These are phyloP conservation scores for Stegodyphus dumicola DNA, from an alignment of 1,140 invertebrate species.

Conservation along the genomic window DNA sequence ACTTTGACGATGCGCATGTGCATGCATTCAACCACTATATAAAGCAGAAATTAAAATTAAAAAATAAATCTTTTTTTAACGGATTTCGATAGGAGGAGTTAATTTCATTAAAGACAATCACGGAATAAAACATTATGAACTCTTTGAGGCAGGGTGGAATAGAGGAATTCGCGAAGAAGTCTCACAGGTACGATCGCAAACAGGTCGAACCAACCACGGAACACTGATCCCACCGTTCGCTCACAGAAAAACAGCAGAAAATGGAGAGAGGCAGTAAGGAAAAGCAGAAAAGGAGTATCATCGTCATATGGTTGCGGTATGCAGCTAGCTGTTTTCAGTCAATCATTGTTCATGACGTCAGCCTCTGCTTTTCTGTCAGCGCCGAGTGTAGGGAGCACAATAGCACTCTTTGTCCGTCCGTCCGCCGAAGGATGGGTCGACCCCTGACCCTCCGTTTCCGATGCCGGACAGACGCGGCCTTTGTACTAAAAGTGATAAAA, in stretches of 20 bases:
- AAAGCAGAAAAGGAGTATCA: not conserved
- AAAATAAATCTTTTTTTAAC: too few species aligned
- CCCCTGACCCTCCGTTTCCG: conserved; percentile 44
- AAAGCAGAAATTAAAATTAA: too few species aligned
- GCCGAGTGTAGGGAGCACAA: conserved; percentile 7
- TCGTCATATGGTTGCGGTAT: conserved; percentile 48
- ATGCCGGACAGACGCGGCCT: conserved; percentile 50
- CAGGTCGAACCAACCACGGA: not conserved
- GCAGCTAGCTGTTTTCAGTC: conserved; percentile 51
- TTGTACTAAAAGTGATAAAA: conserved; percentile 26
- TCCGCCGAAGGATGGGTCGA: conserved; percentile 46
- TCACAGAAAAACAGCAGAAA: not conserved
- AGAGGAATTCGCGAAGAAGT: not conserved
- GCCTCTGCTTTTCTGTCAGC: conserved; percentile 43
- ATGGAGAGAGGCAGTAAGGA: too few species aligned
- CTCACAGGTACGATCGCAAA: not conserved
- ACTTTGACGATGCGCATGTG: too few species aligned
- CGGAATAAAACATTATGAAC: not conserved
- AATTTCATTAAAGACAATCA: not conserved
- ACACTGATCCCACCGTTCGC: not conserved
- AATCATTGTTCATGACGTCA: conserved; percentile 57
- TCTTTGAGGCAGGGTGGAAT: not conserved
- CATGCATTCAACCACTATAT: too few species aligned
- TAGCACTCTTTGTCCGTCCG: conserved; percentile 23
- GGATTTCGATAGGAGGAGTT: too few species aligned